A percentile compares a stretch with the other conserved stretches of the same genome.
Conservation (phyloP, 2,113 vertebrate genomes). For the Tragulus kanchil region DNA sequence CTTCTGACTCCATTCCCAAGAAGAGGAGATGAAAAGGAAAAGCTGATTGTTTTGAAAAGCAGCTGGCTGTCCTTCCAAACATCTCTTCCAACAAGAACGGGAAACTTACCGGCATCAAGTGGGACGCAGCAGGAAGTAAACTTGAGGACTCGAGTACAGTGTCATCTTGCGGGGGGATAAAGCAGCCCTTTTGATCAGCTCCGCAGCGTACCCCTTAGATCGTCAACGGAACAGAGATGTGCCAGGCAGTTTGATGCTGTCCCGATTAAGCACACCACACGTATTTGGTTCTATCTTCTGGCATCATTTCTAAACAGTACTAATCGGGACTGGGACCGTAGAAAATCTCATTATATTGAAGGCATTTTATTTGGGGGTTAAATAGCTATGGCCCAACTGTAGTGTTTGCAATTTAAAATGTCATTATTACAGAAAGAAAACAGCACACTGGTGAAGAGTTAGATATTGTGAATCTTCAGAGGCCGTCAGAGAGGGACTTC, state of each 20-base stretch:
- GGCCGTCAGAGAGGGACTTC: neutral
- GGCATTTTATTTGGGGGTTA: conserved; percentile 5
- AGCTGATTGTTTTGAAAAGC: neutral
- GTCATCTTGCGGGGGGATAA: neutral
- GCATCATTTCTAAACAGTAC: neutral
- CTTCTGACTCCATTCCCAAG: neutral
- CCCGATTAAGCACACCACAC: neutral
- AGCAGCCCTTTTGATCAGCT: neutral
- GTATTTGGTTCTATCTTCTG: neutral
- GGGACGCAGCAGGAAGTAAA: too few relatives aligned
- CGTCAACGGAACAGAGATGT: neutral
- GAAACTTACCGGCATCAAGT: neutral
- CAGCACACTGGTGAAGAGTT: neutral
- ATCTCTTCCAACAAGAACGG: neutral
- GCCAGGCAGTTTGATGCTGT: neutral
- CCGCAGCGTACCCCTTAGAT: neutral
- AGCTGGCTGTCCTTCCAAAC: neutral
- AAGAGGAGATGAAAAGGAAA: neutral
- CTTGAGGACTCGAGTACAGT: neutral
- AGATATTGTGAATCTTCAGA: neutral
- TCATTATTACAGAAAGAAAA: conserved; percentile 4
- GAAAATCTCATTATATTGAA: conserved; percentile 16
- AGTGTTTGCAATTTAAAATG: neutral
- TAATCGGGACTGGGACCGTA: neutral
- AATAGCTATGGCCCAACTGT: neutral